Conservation (phyloP, 2,113 vertebrate genomes). For the Pholis gunnellus region DNA sequence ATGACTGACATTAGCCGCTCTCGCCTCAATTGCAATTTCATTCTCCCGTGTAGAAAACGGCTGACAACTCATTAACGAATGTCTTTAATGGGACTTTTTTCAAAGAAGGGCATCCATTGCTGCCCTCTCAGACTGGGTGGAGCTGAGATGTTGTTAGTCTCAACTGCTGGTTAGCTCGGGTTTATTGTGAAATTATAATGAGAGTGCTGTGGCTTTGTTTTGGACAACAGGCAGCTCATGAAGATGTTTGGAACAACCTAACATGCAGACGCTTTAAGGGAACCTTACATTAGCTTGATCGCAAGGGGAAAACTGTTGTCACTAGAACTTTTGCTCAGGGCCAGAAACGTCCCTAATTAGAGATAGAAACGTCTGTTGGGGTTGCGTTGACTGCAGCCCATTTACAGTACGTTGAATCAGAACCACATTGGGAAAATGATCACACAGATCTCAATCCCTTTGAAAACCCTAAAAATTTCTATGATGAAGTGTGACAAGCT, state of each 20-base stretch:
- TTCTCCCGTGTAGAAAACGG: constrained; percentile 29
- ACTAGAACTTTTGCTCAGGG: constrained; percentile 28
- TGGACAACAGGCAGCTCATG: constrained; percentile 62
- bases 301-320: constrained; percentile 42
- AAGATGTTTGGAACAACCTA: constrained; percentile 66
- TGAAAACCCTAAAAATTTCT: constrained; percentile 28
- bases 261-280: constrained; percentile 43
- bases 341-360: constrained; percentile 65
- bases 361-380: constrained; percentile 50
- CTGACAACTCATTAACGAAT: constrained; percentile 41
- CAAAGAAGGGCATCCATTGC: not conserved
- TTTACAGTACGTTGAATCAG: constrained; percentile 41
- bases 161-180: constrained; percentile 51
- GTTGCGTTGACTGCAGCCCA: constrained; percentile 41
- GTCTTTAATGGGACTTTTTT: not conserved
- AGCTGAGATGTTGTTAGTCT: constrained; percentile 52
- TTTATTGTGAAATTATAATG: constrained; percentile 70
- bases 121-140: constrained; percentile 32
- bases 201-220: constrained; percentile 68
- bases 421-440: constrained; percentile 53
- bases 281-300: constrained; percentile 70
- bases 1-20: constrained; percentile 67
- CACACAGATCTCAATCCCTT: constrained; percentile 42
- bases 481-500: constrained; percentile 62
- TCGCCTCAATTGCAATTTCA: constrained; percentile 30